Percentiles rank a stretch among this genome's conserved stretches.
These are phyloP conservation scores for Cheilosia pagana DNA, from an alignment of 2,888 invertebrate genomes.

Conservation along the genomic window DNA sequence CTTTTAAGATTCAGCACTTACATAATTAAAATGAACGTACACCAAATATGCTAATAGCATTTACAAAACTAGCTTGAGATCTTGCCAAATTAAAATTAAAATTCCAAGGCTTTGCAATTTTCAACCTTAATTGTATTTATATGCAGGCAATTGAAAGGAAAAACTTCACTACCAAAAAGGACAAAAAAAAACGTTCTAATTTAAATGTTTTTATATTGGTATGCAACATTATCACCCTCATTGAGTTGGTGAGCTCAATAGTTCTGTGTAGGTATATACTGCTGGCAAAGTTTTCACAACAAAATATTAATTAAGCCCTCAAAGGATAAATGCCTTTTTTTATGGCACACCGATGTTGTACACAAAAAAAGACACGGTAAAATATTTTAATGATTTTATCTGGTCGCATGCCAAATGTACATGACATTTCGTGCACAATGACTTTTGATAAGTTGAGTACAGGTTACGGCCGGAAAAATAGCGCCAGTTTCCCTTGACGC, in stretches of 20 bases:
- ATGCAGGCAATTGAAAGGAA: not conserved
- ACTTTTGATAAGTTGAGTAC: slow-evolving; percentile 28
- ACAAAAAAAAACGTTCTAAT: not conserved
- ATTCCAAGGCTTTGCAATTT: not conserved
- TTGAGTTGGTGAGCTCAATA: slow-evolving; percentile 9
- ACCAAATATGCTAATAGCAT: not conserved
- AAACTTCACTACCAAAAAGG: slow-evolving; percentile 2
- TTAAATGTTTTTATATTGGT: slow-evolving; percentile 18
- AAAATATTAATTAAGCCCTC: slow-evolving; percentile 50
- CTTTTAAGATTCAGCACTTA: not conserved
- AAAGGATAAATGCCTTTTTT: slow-evolving; percentile 14
- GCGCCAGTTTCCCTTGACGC: slow-evolving; percentile 12
- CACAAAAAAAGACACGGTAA: slow-evolving; percentile 2
- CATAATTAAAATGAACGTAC: not conserved
- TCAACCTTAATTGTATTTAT: slow-evolving; percentile 12
- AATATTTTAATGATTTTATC: slow-evolving; percentile 44
- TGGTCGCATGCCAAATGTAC: slow-evolving; percentile 53
- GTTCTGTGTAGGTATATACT: slow-evolving; percentile 12
- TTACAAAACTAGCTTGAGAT: slow-evolving; percentile 2
- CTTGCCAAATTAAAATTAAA: slow-evolving; percentile 29
- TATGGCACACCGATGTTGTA: not conserved
- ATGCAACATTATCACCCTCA: slow-evolving; percentile 16
- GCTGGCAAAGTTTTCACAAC: slow-evolving; percentile 31
- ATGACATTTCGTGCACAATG: slow-evolving; percentile 14
- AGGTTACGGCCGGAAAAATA: slow-evolving; percentile 13